Evolutionary conservation across 1,140 invertebrate genomes (phyloP).

Genomic region (Drosophila melanica): DNA sequence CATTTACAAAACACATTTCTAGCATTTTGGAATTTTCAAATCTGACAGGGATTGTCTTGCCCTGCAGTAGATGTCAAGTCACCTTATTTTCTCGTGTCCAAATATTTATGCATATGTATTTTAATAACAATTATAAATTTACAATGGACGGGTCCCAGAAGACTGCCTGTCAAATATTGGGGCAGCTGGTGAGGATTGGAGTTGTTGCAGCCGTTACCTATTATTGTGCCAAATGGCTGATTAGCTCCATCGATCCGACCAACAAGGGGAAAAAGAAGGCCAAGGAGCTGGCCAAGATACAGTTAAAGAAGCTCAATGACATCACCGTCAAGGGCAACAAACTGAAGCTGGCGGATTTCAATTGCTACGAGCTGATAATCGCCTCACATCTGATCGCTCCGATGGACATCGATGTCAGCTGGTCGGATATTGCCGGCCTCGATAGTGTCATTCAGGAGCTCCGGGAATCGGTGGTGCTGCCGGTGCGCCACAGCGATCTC

Average conservation of each 20-base stretch:
- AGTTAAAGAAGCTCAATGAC: conserved; percentile 85
- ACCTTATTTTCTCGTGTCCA: background rate
- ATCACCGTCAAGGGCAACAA: conserved; percentile 55
- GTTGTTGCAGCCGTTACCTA: conserved; percentile 93
- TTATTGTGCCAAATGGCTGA: conserved; percentile 93
- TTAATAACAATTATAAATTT: conserved; percentile 23
- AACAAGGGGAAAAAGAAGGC: conserved; percentile 91
- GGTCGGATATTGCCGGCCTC: conserved; percentile 96
- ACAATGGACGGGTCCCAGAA: conserved; percentile 49
- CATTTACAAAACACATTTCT: no score
- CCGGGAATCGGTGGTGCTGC: conserved; percentile 96
- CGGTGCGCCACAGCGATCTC: conserved; percentile 92
- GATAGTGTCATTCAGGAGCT: conserved; percentile 94
- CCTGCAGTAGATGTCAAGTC: conserved; percentile 12
- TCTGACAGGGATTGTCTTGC: no score
- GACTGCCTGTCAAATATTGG: conserved; percentile 87
- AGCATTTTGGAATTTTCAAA: no score
- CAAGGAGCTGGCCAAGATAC: conserved; percentile 88
- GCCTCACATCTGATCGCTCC: conserved; percentile 96
- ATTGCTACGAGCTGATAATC: conserved; percentile 97
- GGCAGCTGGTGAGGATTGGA: conserved; percentile 89
- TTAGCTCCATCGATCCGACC: conserved; percentile 91
- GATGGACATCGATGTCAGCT: conserved; percentile 91
- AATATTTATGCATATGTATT: conserved; percentile 7
- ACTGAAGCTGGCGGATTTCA: conserved; percentile 86